Evolutionary conservation across 2,797 vertebrate species (phyloP).

Genomic region (Urosaurus nigricauda): DNA sequence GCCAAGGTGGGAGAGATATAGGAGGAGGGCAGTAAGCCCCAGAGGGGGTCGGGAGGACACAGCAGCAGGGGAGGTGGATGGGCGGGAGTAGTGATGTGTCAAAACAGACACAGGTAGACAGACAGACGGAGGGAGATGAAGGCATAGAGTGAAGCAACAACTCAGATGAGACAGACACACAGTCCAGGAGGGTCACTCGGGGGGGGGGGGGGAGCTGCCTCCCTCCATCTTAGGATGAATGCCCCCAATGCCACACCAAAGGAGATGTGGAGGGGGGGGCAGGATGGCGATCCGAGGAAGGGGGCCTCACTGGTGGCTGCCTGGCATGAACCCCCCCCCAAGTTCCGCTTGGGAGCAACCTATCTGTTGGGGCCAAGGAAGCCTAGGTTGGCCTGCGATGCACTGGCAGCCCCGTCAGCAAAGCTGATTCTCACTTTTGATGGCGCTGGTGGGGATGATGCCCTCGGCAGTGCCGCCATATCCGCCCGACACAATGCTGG

Average conservation of each 20-base stretch:
- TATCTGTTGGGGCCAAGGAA: neutral
- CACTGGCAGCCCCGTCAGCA: fast-evolving
- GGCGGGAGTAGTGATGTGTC: neutral
- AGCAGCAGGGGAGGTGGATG: no score
- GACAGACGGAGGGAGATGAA: no score
- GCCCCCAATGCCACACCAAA: neutral
- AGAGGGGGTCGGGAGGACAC: neutral
- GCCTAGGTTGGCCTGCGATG: neutral
- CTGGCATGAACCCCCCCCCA: neutral
- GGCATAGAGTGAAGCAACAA: neutral
- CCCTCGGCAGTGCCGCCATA: constrained; percentile 94
- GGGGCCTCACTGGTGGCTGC: neutral
- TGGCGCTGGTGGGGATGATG: constrained; percentile 89
- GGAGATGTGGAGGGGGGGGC: neutral
- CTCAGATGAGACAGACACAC: neutral
- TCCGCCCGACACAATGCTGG: constrained; percentile 95
- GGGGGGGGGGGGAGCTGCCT: no score
- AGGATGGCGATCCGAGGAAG: neutral
- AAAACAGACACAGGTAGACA: neutral
- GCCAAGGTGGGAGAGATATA: neutral
- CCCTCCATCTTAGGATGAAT: neutral
- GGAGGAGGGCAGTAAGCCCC: neutral
- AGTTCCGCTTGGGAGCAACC: no score
- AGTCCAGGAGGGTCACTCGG: no score
- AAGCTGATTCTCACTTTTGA: constrained; percentile 84